phyloP scores from a whole-genome alignment of 2,888 invertebrate species.

The Drosophila infuscata region DNA sequence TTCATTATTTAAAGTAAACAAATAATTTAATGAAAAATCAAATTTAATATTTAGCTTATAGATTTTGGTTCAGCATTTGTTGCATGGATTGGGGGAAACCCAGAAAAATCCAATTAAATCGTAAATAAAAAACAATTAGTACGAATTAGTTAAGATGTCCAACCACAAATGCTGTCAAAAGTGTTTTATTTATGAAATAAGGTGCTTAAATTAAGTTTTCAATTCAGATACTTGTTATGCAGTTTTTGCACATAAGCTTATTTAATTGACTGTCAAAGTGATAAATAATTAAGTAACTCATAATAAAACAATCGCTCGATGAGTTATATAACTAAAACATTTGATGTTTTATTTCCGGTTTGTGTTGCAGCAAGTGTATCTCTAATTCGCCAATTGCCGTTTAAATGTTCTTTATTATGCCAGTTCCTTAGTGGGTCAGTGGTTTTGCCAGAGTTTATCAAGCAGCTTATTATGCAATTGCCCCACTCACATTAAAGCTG shows the following conservation, averaged over 20 bases:
- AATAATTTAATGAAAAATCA: not conserved
- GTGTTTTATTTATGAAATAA: not conserved
- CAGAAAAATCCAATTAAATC: no score
- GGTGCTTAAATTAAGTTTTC: not conserved
- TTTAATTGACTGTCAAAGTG: not conserved
- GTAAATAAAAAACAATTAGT: no score
- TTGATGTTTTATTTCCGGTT: not conserved
- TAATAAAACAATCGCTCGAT: not conserved
- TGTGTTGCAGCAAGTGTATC: conserved; percentile 23
- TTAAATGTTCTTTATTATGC: conserved; percentile 1
- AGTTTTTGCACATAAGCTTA: not conserved
- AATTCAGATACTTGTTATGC: not conserved
- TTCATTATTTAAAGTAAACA: not conserved
- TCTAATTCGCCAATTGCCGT: not conserved
- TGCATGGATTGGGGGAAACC: no score
- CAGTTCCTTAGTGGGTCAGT: conserved; percentile 66
- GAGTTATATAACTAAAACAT: not conserved
- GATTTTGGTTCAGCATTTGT: no score
- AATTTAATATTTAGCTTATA: not conserved
- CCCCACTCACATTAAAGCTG: conserved; percentile 38
- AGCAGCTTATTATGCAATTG: conserved; percentile 70
- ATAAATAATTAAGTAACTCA: not conserved
- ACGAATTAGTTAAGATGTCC: not conserved
- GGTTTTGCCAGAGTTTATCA: conserved; percentile 40
- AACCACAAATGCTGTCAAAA: not conserved